Evolutionary conservation across 2,888 invertebrate genomes (phyloP).

Genomic region (Cantharis flavilabris): DNA sequence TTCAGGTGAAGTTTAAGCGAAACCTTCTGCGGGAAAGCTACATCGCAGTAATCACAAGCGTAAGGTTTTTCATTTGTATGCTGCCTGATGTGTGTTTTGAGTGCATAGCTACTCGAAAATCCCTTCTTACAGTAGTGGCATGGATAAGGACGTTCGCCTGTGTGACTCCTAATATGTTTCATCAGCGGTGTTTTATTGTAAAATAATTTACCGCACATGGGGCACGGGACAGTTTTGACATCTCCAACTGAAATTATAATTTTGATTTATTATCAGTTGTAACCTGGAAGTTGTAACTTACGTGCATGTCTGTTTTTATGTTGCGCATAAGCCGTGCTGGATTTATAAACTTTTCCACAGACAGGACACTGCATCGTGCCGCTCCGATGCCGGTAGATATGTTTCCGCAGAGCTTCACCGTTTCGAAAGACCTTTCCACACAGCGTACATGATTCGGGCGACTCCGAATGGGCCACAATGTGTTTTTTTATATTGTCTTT

Average conservation of each 20-base stretch:
- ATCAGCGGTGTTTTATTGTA: conserved; percentile 1
- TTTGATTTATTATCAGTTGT: neutral
- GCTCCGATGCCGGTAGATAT: neutral
- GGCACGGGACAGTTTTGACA: neutral
- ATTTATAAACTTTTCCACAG: neutral
- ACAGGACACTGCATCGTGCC: neutral
- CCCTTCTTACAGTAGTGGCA: conserved; percentile 26
- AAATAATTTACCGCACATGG: neutral
- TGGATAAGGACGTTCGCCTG: conserved; percentile 20
- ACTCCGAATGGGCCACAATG: neutral
- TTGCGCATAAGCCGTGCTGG: neutral
- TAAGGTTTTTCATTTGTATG: conserved; percentile 29
- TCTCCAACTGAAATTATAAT: neutral
- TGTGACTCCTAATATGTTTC: conserved; percentile 24
- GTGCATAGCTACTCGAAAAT: conserved; percentile 20
- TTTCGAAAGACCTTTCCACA: neutral
- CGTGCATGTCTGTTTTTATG: neutral
- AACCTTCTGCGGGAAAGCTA: conserved; percentile 24
- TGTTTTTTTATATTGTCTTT: neutral
- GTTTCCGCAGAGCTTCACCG: neutral
- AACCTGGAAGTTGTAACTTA: neutral
- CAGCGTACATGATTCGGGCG: neutral
- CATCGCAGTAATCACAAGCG: conserved; percentile 16
- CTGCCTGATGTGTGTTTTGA: conserved; percentile 20
- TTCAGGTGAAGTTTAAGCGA: conserved; percentile 19